A percentile compares a stretch with the other conserved stretches of the same genome.
phyloP scores from a whole-genome alignment of 2,888 invertebrate genomes.

The Lomographa bimaculata region DNA sequence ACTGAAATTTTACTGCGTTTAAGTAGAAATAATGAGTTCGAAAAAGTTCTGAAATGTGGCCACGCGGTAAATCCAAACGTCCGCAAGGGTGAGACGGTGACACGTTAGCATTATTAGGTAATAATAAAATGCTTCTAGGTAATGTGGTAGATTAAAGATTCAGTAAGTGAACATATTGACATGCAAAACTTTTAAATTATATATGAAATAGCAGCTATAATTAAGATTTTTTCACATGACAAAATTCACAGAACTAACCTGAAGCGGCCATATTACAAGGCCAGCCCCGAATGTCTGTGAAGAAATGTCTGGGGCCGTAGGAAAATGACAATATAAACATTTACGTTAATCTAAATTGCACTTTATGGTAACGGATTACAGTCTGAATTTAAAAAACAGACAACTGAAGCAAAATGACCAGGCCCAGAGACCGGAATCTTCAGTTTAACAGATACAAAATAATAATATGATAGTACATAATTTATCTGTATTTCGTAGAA shows the following conservation, averaged over 20 bases:
- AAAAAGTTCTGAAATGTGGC: slow-evolving; percentile 72
- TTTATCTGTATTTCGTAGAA: too few species aligned
- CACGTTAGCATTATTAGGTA: slow-evolving; percentile 80
- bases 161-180: slow-evolving; percentile 40
- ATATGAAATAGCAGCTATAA: slow-evolving; percentile 40
- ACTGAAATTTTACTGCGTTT: slow-evolving; percentile 34
- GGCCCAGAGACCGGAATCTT: too few species aligned
- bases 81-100: slow-evolving; percentile 79
- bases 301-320: too few species aligned
- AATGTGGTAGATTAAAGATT: slow-evolving; percentile 32
- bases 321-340: too few species aligned
- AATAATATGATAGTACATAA: too few species aligned
- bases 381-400: too few species aligned
- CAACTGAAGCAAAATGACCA: too few species aligned
- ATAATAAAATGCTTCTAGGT: slow-evolving; percentile 42
- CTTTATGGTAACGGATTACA: too few species aligned
- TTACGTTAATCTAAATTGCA: too few species aligned
- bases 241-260: slow-evolving; percentile 86
- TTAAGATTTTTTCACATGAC: slow-evolving; percentile 73
- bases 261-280: slow-evolving; percentile 89
- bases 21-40: slow-evolving; percentile 42
- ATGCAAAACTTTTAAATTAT: slow-evolving; percentile 41
- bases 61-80: slow-evolving; percentile 83
- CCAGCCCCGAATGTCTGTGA: too few species aligned
- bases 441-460: too few species aligned